Conservation (phyloP, 2,888 invertebrate species). For the Chaitophorus viminalis region DNA sequence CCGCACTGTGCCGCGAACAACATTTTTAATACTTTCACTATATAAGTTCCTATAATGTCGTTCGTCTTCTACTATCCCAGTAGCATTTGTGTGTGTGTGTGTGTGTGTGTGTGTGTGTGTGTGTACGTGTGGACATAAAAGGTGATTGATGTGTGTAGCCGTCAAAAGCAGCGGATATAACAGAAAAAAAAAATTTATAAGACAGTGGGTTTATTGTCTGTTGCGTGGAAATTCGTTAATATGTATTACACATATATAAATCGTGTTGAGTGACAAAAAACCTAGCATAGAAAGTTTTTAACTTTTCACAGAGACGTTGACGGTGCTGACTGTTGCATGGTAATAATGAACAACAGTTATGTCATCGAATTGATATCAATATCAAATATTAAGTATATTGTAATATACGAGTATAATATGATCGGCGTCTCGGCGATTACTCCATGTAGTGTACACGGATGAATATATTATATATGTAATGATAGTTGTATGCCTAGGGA, state of each 20-base stretch:
- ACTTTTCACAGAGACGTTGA: not conserved
- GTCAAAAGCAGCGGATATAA: not conserved
- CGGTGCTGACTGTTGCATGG: not conserved
- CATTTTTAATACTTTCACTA: conserved; percentile 56
- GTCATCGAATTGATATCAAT: not conserved
- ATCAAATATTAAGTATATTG: no score
- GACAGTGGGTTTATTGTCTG: not conserved
- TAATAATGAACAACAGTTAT: not conserved
- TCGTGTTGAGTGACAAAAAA: not conserved
- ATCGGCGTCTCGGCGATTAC: not conserved
- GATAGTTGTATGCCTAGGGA: not conserved
- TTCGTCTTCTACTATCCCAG: not conserved
- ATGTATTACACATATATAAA: not conserved
- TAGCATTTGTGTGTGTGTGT: not conserved
- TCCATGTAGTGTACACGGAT: not conserved
- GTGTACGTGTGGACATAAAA: no score
- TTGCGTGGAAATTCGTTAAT: not conserved
- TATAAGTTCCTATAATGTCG: conserved; percentile 3
- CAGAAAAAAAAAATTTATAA: not conserved
- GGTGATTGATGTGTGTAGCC: not conserved
- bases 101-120: not conserved
- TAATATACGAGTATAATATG: not conserved
- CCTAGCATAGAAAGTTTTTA: not conserved
- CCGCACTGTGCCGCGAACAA: conserved; percentile 15
- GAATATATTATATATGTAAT: not conserved